Conservation (phyloP, 2,797 vertebrate species). For the Cirrhinus mrigala region DNA sequence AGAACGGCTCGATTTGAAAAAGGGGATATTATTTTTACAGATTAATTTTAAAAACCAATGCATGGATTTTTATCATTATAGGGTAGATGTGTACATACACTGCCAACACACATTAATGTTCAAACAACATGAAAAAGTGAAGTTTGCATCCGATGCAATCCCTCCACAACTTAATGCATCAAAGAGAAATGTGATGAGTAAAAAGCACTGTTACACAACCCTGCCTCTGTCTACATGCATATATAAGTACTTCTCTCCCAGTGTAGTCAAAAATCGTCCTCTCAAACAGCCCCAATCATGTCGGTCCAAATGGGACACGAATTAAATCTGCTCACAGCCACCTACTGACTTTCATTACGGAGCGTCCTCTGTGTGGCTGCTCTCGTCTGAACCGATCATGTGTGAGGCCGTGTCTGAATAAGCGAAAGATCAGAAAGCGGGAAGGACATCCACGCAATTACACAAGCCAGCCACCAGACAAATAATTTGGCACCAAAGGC, state of each 20-base stretch:
- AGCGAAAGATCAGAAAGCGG: slow-evolving; percentile 8
- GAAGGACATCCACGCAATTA: slow-evolving; percentile 26
- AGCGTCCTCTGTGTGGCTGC: not conserved
- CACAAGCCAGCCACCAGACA: slow-evolving; percentile 21
- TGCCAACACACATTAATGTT: no score
- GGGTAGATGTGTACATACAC: no score
- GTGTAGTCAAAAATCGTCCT: not conserved
- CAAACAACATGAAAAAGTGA: no score
- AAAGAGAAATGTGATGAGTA: not conserved
- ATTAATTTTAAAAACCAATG: no score
- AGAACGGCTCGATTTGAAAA: no score
- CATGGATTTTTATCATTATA: no score
- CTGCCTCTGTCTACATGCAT: not conserved
- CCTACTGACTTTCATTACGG: not conserved
- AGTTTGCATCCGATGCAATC: no score
- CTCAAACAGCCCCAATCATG: slow-evolving; percentile 5
- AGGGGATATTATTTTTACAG: no score
- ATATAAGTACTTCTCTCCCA: no score
- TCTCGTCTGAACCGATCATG: slow-evolving; percentile 6
- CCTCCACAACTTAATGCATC: not conserved
- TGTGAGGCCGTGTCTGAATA: slow-evolving; percentile 21
- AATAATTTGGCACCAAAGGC: slow-evolving; percentile 36
- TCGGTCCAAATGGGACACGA: not conserved
- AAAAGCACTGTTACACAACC: not conserved
- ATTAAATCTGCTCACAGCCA: slow-evolving; percentile 8